These are phyloP conservation scores for Steatornis caripensis DNA, from an alignment of 2,113 vertebrate species.

Conservation along the genomic window DNA sequence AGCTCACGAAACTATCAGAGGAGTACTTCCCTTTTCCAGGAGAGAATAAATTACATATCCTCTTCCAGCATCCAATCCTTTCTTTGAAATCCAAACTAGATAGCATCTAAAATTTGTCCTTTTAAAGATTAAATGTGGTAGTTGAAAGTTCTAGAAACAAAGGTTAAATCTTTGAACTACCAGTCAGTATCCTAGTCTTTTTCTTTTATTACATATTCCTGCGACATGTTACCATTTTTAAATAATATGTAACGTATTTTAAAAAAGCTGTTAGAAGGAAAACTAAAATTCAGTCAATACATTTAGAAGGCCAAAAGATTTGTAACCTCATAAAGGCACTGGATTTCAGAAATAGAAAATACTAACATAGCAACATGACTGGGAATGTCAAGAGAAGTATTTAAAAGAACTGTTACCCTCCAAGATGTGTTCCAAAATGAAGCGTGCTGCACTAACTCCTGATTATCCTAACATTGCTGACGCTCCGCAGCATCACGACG, in stretches of 20 bases:
- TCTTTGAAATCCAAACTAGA: not conserved
- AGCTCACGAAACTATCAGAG: not conserved
- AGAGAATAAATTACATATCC: not conserved
- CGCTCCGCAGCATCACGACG: not conserved
- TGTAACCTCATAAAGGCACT: not conserved
- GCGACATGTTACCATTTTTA: not conserved
- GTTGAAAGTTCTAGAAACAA: not conserved
- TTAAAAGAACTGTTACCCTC: not conserved
- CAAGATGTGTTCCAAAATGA: not conserved
- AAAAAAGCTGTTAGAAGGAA: not conserved
- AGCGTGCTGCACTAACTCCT: not conserved
- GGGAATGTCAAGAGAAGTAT: not conserved
- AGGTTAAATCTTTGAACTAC: not conserved
- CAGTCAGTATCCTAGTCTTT: not conserved
- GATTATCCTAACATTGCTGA: not conserved
- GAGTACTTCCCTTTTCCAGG: not conserved
- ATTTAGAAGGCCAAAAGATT: not conserved
- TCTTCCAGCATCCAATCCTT: not conserved
- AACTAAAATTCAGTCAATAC: not conserved
- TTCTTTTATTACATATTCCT: not conserved
- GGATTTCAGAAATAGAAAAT: constrained; percentile 8
- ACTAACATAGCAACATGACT: not conserved
- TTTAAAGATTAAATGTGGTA: not conserved
- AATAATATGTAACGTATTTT: not conserved
- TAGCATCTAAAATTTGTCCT: not conserved